A percentile compares a stretch with the other conserved stretches of the same genome.
These are phyloP conservation scores for Dreissena rostriformis DNA, from an alignment of 1,140 invertebrate species.

Conservation along the genomic window DNA sequence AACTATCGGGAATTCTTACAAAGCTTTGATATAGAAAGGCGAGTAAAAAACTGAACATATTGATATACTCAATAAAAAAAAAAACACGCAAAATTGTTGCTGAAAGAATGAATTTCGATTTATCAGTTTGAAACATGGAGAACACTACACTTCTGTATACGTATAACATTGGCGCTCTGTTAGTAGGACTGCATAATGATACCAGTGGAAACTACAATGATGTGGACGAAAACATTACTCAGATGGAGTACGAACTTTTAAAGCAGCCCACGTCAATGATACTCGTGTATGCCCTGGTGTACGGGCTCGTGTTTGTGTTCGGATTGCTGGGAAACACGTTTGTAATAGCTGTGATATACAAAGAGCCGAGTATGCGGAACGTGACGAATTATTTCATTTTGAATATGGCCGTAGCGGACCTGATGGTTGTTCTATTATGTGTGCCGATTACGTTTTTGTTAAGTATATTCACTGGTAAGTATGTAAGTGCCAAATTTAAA, in stretches of 20 bases:
- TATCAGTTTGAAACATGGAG: too few relatives aligned
- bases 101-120: too few relatives aligned
- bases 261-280: constrained; percentile 39
- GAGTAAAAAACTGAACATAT: too few relatives aligned
- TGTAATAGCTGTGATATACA: constrained; percentile 92
- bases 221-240: constrained; percentile 29
- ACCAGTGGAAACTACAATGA: not conserved
- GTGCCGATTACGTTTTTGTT: constrained; percentile 25
- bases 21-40: too few relatives aligned
- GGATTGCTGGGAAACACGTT: constrained; percentile 88
- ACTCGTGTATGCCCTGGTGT: constrained; percentile 35
- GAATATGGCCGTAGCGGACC: constrained; percentile 96
- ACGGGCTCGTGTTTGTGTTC: constrained; percentile 45
- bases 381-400: constrained; percentile 98
- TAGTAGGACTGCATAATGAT: too few relatives aligned
- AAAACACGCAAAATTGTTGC: too few relatives aligned
- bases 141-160: too few relatives aligned
- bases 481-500: not conserved
- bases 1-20: too few relatives aligned
- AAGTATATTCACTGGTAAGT: constrained; percentile 38
- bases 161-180: too few relatives aligned
- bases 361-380: constrained; percentile 91
- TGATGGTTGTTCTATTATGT: constrained; percentile 92
- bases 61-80: too few relatives aligned
- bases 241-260: constrained; percentile 2